Evolutionary conservation across 2,113 vertebrate genomes (phyloP).

Genomic region (Hemibagrus wyckioides): DNA sequence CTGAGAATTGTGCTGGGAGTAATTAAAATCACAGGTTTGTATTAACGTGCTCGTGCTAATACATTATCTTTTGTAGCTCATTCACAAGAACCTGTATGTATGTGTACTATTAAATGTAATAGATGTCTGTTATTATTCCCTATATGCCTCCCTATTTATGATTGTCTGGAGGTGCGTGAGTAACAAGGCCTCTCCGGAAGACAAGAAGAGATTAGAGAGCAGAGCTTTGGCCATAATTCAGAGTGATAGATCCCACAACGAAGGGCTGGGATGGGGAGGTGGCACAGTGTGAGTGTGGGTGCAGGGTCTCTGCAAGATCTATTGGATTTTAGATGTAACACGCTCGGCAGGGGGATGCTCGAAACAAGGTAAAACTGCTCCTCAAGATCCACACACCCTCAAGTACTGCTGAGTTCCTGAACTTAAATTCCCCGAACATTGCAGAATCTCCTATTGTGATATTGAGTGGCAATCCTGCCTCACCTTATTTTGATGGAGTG

Average conservation of each 20-base stretch:
- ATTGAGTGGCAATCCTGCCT: constrained; percentile 11
- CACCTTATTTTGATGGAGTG: constrained; percentile 30
- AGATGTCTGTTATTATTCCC: background rate
- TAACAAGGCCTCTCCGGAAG: constrained; percentile 88
- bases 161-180: constrained; percentile 53
- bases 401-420: background rate
- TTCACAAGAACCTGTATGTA: background rate
- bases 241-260: constrained; percentile 17
- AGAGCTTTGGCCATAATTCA: constrained; percentile 64
- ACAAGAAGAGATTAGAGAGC: constrained; percentile 62
- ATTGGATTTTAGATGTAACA: constrained; percentile 38
- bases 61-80: background rate
- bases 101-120: background rate
- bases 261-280: background rate
- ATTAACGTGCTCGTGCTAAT: background rate
- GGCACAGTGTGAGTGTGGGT: constrained; percentile 2
- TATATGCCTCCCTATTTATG: constrained; percentile 47
- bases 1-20: background rate
- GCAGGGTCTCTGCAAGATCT: background rate
- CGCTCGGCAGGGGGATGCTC: background rate
- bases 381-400: background rate
- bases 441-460: constrained; percentile 1
- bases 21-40: constrained; percentile 8
- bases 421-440: constrained; percentile 27
- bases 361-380: constrained; percentile 10